phyloP scores from a whole-genome alignment of 2,797 vertebrate species.

The Sebastes reedi region DNA sequence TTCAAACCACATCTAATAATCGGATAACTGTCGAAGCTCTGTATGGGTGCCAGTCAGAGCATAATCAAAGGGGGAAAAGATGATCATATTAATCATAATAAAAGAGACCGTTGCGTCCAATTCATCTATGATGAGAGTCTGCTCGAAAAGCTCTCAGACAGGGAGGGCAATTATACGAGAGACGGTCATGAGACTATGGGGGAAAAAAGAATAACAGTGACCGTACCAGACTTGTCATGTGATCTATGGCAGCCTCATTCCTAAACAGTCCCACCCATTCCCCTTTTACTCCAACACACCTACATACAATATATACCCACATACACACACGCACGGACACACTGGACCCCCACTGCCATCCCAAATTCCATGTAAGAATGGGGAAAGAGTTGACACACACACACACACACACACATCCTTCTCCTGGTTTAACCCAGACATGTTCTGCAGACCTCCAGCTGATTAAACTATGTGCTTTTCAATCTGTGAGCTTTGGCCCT shows the following conservation, averaged over 20 bases:
- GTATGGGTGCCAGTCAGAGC: conserved; percentile 30
- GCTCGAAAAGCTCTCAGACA: conserved; percentile 48
- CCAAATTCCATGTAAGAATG: conserved; percentile 23
- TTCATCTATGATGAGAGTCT: conserved; percentile 41
- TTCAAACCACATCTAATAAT: conserved; percentile 61
- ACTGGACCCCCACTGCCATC: conserved; percentile 22
- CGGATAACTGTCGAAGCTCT: conserved; percentile 40
- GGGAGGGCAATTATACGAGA: conserved; percentile 44
- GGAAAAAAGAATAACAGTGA: conserved; percentile 39
- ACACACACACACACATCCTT: neutral
- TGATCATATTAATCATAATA: conserved; percentile 60
- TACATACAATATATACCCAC: conserved; percentile 14
- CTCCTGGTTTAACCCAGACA: conserved; percentile 39
- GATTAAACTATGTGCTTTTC: conserved; percentile 50
- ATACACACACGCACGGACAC: conserved; percentile 20
- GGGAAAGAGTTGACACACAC: neutral
- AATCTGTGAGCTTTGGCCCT: conserved; percentile 52
- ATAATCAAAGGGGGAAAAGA: conserved; percentile 54
- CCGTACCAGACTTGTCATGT: conserved; percentile 65
- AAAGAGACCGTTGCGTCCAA: conserved; percentile 33
- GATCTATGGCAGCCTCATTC: conserved; percentile 60
- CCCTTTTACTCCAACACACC: conserved; percentile 32
- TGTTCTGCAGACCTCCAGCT: conserved; percentile 54
- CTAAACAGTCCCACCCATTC: conserved; percentile 19
- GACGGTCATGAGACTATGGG: conserved; percentile 55